phyloP scores from a whole-genome alignment of 2,888 invertebrate species.

The Thera obeliscata region DNA sequence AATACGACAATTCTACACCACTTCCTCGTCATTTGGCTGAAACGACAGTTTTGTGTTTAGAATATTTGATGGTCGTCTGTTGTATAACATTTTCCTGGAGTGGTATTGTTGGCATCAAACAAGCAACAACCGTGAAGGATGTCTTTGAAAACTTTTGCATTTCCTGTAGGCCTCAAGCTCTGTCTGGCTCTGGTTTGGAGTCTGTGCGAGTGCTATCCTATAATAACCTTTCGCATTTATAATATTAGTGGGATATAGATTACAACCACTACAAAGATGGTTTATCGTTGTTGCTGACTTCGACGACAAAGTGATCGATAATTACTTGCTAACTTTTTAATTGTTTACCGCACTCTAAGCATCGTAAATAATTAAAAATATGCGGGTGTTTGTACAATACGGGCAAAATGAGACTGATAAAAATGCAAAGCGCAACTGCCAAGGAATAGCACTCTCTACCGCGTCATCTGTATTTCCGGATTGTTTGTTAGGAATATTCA shows the following conservation, averaged over 20 bases:
- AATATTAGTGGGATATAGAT: too few species aligned
- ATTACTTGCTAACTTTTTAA: neutral
- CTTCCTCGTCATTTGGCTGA: constrained; percentile 34
- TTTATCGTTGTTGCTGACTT: too few species aligned
- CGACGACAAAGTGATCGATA: neutral
- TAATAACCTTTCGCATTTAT: too few species aligned
- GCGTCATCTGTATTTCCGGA: too few species aligned
- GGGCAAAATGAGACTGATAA: constrained; percentile 3
- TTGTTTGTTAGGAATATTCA: too few species aligned
- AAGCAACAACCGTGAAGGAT: constrained; percentile 4
- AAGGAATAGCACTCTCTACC: too few species aligned
- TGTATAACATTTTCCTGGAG: constrained; percentile 26
- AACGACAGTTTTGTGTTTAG: constrained; percentile 27
- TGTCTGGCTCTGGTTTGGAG: too few species aligned
- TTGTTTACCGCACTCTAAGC: constrained; percentile 6
- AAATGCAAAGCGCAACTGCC: neutral
- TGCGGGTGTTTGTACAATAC: constrained; percentile 24
- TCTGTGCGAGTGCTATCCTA: too few species aligned
- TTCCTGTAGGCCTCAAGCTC: too few species aligned
- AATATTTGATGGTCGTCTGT: constrained; percentile 27
- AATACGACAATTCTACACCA: constrained; percentile 11
- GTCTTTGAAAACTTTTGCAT: neutral
- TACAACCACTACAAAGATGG: too few species aligned
- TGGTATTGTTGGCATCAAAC: neutral
- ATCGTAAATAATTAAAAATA: constrained; percentile 23